Percentiles rank a stretch among this genome's conserved stretches.
Conservation (phyloP, 2,888 invertebrate genomes). For the Alcis repandata region DNA sequence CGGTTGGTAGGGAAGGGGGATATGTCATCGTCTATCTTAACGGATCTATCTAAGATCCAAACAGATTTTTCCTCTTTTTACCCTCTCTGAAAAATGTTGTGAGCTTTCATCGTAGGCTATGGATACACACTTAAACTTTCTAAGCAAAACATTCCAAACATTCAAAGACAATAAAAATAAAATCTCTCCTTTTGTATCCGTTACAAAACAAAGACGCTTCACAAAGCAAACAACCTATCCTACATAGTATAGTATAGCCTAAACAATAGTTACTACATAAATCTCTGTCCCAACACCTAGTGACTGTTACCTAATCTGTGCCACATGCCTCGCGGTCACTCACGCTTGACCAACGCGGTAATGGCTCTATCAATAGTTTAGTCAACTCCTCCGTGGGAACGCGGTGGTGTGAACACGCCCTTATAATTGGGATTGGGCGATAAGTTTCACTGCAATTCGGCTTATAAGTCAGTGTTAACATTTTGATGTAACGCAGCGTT, state of each 20-base stretch:
- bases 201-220: neutral
- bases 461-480: no score
- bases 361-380: constrained; percentile 32
- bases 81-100: no score
- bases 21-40: no score
- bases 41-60: no score
- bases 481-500: no score
- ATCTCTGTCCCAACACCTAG: neutral
- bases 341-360: constrained; percentile 23
- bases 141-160: no score
- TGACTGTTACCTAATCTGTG: neutral
- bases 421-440: constrained; percentile 14
- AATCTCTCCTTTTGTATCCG: neutral
- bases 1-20: no score
- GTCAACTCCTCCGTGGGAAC: constrained; percentile 19
- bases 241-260: neutral
- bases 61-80: no score
- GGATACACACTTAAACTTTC: no score
- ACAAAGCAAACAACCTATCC: neutral
- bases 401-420: constrained; percentile 17
- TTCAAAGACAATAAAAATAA: no score
- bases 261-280: neutral
- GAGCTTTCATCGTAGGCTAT: no score
- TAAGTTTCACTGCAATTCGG: neutral
- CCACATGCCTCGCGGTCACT: constrained; percentile 6